These are phyloP conservation scores for Caranx ignobilis DNA, from an alignment of 2,113 vertebrate species.

Conservation along the genomic window DNA sequence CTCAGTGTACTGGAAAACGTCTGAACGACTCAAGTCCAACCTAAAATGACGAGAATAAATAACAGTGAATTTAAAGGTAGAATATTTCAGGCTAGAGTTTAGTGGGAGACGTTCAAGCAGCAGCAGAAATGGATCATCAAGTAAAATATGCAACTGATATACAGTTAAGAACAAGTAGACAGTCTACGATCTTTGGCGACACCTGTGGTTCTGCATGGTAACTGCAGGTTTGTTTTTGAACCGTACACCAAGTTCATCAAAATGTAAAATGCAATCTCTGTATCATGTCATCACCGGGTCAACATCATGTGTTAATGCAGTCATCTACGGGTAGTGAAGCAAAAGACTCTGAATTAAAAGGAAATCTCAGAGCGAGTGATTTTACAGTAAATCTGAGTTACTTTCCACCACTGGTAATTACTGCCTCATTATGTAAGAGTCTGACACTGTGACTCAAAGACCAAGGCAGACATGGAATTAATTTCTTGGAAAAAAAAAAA, in stretches of 20 bases:
- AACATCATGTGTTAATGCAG: too few species aligned
- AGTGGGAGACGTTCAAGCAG: not conserved
- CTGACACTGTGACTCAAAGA: not conserved
- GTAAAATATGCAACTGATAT: not conserved
- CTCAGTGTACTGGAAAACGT: too few species aligned
- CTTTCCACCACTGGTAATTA: not conserved
- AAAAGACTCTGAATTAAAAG: too few species aligned
- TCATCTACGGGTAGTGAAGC: too few species aligned
- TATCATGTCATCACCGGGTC: too few species aligned
- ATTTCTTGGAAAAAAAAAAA: not conserved
- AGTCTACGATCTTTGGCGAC: too few species aligned
- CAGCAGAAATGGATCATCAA: not conserved
- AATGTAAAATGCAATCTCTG: too few species aligned
- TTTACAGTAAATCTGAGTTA: not conserved
- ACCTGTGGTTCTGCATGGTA: too few species aligned
- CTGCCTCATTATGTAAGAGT: not conserved
- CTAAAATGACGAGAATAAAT: not conserved
- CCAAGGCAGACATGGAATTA: not conserved
- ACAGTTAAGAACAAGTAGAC: too few species aligned
- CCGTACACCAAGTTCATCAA: too few species aligned
- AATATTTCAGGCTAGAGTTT: not conserved
- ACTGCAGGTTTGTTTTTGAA: too few species aligned
- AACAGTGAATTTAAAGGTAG: not conserved
- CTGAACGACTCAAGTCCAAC: not conserved
- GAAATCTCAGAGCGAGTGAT: too few species aligned